Conservation (phyloP, 92 coral and sea anemone genomes). For the Pocillopora grandis region DNA sequence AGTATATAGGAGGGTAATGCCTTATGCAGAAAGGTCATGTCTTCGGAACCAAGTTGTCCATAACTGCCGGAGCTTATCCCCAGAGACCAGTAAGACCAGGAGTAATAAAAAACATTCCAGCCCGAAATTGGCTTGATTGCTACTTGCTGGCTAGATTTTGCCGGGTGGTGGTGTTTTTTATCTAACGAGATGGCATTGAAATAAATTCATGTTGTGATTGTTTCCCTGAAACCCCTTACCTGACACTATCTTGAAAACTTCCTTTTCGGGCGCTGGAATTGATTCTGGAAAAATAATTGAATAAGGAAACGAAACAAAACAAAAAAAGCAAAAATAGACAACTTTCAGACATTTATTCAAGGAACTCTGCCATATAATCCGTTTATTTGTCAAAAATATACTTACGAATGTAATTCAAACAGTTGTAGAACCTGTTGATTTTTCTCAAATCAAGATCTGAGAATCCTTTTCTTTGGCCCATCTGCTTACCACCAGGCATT, state of each 20-base stretch:
- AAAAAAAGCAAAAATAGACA: not conserved
- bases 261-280: not conserved
- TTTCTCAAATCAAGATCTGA: slow-evolving; percentile 42
- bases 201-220: no score
- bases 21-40: no score
- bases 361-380: no score
- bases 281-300: not conserved
- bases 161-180: no score
- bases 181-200: no score
- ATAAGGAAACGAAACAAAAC: not conserved
- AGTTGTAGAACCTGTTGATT: slow-evolving; percentile 46
- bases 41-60: no score
- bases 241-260: slow-evolving; percentile 20
- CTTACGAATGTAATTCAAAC: slow-evolving; percentile 36
- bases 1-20: no score
- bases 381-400: not conserved
- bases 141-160: no score
- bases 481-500: slow-evolving; percentile 51
- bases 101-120: no score
- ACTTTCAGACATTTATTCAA: not conserved
- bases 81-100: no score
- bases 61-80: no score
- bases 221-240: not conserved
- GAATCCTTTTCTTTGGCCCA: slow-evolving; percentile 47
- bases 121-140: no score